phyloP scores from a whole-genome alignment of 2,113 vertebrate species.

The Erythrolamprus reginae region DNA sequence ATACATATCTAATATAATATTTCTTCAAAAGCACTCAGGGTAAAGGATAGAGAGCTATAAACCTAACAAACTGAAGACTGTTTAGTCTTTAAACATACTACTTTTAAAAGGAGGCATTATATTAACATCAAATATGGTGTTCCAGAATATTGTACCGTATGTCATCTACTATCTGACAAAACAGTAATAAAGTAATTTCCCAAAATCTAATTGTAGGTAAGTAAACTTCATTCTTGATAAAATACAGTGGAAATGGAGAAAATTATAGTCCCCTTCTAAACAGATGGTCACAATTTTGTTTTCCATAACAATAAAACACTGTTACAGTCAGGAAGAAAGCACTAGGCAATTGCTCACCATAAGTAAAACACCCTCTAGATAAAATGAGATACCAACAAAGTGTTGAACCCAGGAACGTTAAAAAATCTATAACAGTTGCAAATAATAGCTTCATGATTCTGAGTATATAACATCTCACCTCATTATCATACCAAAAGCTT shows the following conservation, averaged over 20 bases:
- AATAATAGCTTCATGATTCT: neutral
- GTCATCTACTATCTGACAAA: neutral
- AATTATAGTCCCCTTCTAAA: conserved; percentile 13
- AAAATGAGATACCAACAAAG: neutral
- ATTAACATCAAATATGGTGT: neutral
- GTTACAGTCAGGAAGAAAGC: neutral
- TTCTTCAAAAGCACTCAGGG: neutral
- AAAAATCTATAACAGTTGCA: neutral
- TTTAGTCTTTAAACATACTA: neutral
- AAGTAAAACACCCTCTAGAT: neutral
- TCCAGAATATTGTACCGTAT: neutral
- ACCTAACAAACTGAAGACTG: neutral
- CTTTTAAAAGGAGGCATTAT: neutral
- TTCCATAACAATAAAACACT: neutral
- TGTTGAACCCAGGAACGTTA: neutral
- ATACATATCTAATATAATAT: neutral
- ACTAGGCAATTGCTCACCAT: neutral
- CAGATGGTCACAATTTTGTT: conserved; percentile 8
- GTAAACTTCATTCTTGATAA: neutral
- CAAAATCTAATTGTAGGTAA: neutral
- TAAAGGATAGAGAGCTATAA: neutral
- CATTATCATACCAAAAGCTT: neutral
- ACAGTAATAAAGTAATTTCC: neutral
- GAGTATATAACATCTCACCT: neutral
- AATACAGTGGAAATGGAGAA: neutral